Evolutionary conservation across 2,888 invertebrate genomes (phyloP).

Genomic region (Ophioninae sp.): DNA sequence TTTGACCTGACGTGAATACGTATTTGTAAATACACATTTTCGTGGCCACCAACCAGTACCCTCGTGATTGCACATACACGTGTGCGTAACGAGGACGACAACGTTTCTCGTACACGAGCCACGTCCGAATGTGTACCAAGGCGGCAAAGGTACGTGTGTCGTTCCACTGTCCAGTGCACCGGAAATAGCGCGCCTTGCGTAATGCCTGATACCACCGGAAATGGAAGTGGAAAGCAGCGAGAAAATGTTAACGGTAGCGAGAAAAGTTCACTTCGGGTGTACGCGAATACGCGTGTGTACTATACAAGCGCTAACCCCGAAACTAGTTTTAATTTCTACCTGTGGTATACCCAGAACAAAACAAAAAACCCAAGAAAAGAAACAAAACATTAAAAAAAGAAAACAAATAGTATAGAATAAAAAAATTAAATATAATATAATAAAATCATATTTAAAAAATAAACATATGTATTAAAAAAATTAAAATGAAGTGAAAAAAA

Average conservation of each 20-base stretch:
- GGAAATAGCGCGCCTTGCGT: conserved; percentile 21
- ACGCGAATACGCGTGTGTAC: conserved; percentile 59
- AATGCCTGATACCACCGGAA: conserved; percentile 21
- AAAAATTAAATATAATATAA: too few species aligned
- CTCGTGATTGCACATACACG: not conserved
- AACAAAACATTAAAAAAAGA: too few species aligned
- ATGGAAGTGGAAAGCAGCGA: conserved; percentile 41
- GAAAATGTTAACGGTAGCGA: conserved; percentile 38
- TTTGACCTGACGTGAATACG: not conserved
- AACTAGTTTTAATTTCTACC: conserved; percentile 61
- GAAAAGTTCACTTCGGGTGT: conserved; percentile 43
- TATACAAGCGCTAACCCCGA: conserved; percentile 42
- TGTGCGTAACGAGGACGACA: not conserved
- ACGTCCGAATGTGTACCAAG: not conserved
- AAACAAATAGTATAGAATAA: too few species aligned
- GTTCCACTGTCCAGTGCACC: conserved; percentile 29
- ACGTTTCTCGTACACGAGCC: not conserved
- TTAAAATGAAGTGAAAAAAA: conserved; percentile 8
- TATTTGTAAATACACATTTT: not conserved
- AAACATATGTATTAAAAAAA: not conserved
- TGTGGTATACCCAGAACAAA: conserved; percentile 30
- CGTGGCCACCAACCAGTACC: not conserved
- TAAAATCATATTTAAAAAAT: too few species aligned
- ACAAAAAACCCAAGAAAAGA: not conserved
- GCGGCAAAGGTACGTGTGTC: not conserved